Percentiles rank a stretch among this genome's conserved stretches.
These are phyloP conservation scores for Urocitellus parryii DNA, from an alignment of 2,113 vertebrate species.

Conservation along the genomic window DNA sequence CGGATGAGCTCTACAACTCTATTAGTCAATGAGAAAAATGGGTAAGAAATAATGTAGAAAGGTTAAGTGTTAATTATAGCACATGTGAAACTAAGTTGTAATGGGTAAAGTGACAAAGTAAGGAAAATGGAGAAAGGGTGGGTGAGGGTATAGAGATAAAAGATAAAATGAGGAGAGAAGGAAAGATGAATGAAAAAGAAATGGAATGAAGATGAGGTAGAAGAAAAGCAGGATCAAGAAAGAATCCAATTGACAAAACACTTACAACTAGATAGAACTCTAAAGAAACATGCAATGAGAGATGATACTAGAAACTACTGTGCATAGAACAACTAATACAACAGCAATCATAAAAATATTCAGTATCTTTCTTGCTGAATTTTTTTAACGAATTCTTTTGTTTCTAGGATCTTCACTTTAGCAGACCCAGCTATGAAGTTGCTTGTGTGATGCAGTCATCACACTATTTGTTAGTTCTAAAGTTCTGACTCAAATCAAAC, in stretches of 20 bases:
- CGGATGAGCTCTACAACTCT: too few relatives aligned
- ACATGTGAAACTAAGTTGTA: too few relatives aligned
- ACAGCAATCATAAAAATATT: not conserved
- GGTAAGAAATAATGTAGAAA: too few relatives aligned
- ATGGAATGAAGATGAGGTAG: too few relatives aligned
- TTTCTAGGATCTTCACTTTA: not conserved
- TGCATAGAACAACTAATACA: not conserved
- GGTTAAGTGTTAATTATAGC: too few relatives aligned
- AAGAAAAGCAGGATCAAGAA: not conserved
- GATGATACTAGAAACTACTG: not conserved
- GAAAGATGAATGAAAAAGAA: not conserved
- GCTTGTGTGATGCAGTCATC: too few relatives aligned
- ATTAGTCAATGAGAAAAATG: too few relatives aligned
- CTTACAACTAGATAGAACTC: not conserved
- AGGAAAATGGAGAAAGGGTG: too few relatives aligned
- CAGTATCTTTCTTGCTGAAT: not conserved
- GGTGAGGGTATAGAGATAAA: too few relatives aligned
- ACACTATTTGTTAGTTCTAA: too few relatives aligned
- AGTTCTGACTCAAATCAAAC: not conserved
- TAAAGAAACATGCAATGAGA: not conserved
- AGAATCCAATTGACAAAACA: not conserved
- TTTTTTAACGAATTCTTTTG: not conserved
- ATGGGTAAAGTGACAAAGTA: too few relatives aligned
- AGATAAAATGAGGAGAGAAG: not conserved
- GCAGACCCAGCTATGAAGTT: not conserved